phyloP scores from a whole-genome alignment of 1,140 invertebrate genomes.

The Aphelenchoides avenae region DNA sequence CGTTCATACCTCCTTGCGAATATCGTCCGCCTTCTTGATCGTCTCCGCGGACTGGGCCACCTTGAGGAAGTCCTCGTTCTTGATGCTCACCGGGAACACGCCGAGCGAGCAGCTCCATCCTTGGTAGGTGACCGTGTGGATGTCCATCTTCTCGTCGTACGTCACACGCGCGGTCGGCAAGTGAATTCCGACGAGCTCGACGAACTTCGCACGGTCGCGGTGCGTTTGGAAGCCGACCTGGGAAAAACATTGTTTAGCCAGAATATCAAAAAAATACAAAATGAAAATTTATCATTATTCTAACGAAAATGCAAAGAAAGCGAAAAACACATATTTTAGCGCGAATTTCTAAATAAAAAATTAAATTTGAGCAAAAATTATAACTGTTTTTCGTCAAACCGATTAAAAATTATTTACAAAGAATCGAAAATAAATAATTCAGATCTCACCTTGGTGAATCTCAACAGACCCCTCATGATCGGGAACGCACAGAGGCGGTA shows the following conservation, averaged over 20 bases:
- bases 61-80: slow-evolving; percentile 57
- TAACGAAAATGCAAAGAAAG: slow-evolving; percentile 12
- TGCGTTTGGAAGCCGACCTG: slow-evolving; percentile 59
- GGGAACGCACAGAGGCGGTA: slow-evolving; percentile 48
- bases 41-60: slow-evolving; percentile 46
- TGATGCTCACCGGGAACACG: slow-evolving; percentile 57
- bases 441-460: slow-evolving; percentile 54
- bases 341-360: too few species aligned
- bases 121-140: slow-evolving; percentile 54
- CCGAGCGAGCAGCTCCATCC: slow-evolving; percentile 57
- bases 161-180: slow-evolving; percentile 44
- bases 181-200: slow-evolving; percentile 48
- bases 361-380: too few species aligned
- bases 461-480: slow-evolving; percentile 49
- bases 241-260: slow-evolving; percentile 24
- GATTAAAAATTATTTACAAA: not conserved
- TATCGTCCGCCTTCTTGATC: slow-evolving; percentile 42
- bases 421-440: slow-evolving; percentile 20
- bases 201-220: slow-evolving; percentile 51
- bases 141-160: slow-evolving; percentile 51
- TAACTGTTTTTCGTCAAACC: too few species aligned
- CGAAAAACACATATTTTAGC: slow-evolving; percentile 9
- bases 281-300: slow-evolving; percentile 18
- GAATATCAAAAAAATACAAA: slow-evolving; percentile 23
- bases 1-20: slow-evolving; percentile 44